Evolutionary conservation across 2,888 invertebrate species (phyloP).

Genomic region (Pherbina coryleti): DNA sequence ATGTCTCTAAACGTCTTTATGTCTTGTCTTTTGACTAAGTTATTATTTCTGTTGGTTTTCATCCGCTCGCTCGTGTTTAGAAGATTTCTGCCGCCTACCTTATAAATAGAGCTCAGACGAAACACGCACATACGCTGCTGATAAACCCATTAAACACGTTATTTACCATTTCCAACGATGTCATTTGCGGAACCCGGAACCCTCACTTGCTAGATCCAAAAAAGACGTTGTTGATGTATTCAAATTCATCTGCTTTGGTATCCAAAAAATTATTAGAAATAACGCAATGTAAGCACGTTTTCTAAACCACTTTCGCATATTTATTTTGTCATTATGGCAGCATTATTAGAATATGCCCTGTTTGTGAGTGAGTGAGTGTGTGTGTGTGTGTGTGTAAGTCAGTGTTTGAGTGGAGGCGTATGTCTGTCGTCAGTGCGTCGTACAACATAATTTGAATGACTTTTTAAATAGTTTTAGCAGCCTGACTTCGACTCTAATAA

Average conservation of each 20-base stretch:
- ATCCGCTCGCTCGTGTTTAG: not conserved
- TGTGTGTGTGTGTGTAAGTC: not conserved
- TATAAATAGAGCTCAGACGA: constrained; percentile 32
- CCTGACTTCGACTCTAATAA: constrained; percentile 53
- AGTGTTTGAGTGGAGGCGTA: constrained; percentile 24
- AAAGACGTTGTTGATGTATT: constrained; percentile 46
- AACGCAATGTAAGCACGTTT: constrained; percentile 55
- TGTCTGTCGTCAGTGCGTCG: constrained; percentile 30
- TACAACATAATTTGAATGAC: constrained; percentile 62
- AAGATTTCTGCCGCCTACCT: constrained; percentile 6
- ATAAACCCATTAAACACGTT: constrained; percentile 41
- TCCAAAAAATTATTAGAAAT: constrained; percentile 40
- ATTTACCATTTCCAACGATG: constrained; percentile 5
- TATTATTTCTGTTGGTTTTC: constrained; percentile 4
- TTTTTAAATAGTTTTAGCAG: constrained; percentile 65
- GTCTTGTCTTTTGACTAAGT: not conserved
- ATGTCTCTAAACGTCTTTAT: constrained; percentile 6
- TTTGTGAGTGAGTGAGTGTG: constrained; percentile 31
- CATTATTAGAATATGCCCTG: constrained; percentile 48
- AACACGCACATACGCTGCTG: constrained; percentile 35
- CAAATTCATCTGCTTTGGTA: constrained; percentile 54
- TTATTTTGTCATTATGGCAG: constrained; percentile 69
- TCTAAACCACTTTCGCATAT: constrained; percentile 66
- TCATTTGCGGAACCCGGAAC: too few species aligned
- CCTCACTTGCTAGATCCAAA: too few species aligned